Conservation (phyloP, 2,888 invertebrate genomes). For the Coremacera marginata region DNA sequence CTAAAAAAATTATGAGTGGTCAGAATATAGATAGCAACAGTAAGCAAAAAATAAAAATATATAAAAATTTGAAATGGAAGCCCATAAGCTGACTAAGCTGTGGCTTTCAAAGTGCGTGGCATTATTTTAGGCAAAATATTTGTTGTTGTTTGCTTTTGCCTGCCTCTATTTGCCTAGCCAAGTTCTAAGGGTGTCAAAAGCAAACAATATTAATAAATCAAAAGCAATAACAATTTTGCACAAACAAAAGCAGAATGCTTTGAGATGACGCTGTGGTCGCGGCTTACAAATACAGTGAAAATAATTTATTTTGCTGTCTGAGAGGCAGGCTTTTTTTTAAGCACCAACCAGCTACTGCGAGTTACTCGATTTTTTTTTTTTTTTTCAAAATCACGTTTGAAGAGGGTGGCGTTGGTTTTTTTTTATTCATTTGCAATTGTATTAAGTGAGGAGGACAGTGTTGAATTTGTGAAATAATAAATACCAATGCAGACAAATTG, state of each 20-base stretch:
- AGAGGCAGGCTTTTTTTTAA: too few relatives aligned
- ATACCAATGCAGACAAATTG: too few relatives aligned
- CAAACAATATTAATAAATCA: constrained; percentile 20
- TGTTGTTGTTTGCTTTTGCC: neutral
- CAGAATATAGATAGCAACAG: neutral
- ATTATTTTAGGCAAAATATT: neutral
- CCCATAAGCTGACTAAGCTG: neutral
- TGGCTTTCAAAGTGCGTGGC: neutral
- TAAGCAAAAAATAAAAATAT: neutral
- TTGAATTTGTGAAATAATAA: too few relatives aligned
- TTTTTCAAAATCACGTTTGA: neutral
- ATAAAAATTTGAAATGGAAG: constrained; percentile 46
- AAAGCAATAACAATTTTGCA: neutral
- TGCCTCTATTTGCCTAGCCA: neutral
- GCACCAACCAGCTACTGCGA: neutral
- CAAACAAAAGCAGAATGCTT: neutral
- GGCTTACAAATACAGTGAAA: too few relatives aligned
- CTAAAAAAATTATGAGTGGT: neutral
- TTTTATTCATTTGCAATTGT: too few relatives aligned
- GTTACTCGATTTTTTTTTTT: neutral
- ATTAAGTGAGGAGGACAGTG: too few relatives aligned
- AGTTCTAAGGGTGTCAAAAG: neutral
- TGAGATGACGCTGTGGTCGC: neutral
- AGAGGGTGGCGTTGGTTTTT: too few relatives aligned
- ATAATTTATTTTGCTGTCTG: too few relatives aligned